phyloP scores from a whole-genome alignment of 1,140 invertebrate genomes.

The Belonocnema kinseyi region DNA sequence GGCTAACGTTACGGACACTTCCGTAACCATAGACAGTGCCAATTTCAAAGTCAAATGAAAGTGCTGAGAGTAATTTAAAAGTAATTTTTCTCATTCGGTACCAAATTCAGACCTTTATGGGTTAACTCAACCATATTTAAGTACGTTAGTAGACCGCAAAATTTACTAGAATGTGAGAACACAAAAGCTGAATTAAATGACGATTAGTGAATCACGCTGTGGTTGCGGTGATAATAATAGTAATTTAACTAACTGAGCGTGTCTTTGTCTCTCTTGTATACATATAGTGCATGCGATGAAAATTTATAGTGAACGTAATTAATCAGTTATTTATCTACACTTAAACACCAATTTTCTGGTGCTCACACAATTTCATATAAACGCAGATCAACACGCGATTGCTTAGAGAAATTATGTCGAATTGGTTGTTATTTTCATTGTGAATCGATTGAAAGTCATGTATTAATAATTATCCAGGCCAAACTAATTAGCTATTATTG shows the following conservation, averaged over 20 bases:
- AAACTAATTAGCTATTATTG: conserved; percentile 5
- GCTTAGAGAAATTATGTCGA: background rate
- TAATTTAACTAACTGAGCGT: background rate
- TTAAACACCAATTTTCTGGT: background rate
- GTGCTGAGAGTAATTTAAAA: too few species aligned
- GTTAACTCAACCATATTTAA: background rate
- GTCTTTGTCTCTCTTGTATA: background rate
- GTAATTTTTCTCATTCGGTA: too few species aligned
- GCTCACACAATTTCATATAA: background rate
- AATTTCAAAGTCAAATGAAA: too few species aligned
- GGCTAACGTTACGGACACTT: too few species aligned
- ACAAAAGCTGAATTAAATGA: conserved; percentile 2
- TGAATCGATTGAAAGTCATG: background rate
- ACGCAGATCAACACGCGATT: background rate
- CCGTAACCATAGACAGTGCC: too few species aligned
- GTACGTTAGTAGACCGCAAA: background rate
- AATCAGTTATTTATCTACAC: background rate
- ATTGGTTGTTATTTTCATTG: background rate
- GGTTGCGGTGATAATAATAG: conserved; percentile 3
- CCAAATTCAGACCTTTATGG: background rate
- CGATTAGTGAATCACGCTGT: conserved; percentile 10
- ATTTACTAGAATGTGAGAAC: background rate
- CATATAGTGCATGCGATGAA: background rate
- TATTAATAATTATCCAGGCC: background rate
- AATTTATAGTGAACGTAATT: background rate